phyloP scores from a whole-genome alignment of 1,140 invertebrate genomes.

The Pseudomyrmex pallidus region DNA sequence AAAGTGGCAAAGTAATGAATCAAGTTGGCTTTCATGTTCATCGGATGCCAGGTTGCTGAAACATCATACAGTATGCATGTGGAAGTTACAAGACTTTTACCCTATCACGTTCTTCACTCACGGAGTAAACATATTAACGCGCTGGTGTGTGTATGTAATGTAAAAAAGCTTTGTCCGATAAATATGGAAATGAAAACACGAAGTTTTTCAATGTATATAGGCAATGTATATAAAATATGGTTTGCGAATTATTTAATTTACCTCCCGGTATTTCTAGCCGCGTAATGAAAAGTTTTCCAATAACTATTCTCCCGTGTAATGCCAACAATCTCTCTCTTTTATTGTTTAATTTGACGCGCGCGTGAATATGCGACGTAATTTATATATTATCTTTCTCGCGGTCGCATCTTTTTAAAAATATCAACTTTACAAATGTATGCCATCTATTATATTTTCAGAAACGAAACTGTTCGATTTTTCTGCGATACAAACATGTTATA shows the following conservation, averaged over 20 bases:
- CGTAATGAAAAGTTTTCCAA: neutral
- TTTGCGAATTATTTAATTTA: conserved; percentile 52
- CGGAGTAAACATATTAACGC: conserved; percentile 32
- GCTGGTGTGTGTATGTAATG: conserved; percentile 38
- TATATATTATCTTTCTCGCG: neutral
- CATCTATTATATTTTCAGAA: no score
- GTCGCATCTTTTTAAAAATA: no score
- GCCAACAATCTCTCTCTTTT: neutral
- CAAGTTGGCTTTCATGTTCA: conserved; percentile 58
- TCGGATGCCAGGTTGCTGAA: conserved; percentile 56
- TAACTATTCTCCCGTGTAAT: neutral
- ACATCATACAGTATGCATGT: conserved; percentile 56
- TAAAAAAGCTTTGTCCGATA: conserved; percentile 48
- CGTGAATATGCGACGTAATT: neutral
- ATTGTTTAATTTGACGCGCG: neutral
- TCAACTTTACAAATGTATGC: no score
- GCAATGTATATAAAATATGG: conserved; percentile 33
- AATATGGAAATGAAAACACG: conserved; percentile 59
- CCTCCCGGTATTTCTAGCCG: neutral
- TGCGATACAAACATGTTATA: no score
- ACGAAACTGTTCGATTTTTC: no score
- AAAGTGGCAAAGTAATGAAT: conserved; percentile 59
- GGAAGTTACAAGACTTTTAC: conserved; percentile 55
- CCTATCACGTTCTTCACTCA: conserved; percentile 48
- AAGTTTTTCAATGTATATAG: conserved; percentile 46